Evolutionary conservation across 1,140 invertebrate species (phyloP), one percentile per base, ranked within the genome.

Genomic region (Drosophila prosaltans): DNA sequence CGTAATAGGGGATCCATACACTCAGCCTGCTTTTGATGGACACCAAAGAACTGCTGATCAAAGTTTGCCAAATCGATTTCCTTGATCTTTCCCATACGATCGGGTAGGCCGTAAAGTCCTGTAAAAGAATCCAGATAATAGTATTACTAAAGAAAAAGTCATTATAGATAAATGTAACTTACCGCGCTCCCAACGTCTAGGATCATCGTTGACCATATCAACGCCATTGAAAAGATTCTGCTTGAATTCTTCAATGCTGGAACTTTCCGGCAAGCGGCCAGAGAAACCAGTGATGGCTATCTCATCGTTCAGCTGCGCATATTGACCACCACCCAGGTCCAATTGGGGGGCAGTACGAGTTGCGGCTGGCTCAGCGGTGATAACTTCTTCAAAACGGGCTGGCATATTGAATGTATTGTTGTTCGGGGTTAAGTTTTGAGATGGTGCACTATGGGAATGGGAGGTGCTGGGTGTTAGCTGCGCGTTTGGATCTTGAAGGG

Each of bases 1-100:
- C 98, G 94, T 41, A 99, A 93, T 92, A 99, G 97, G 3, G 98
- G 98, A 92, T 99, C 98, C 98, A 99, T 99, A 41, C 95, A 94
- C 81, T 98, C 94, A 1, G 98, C 98, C 92, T 99, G 97, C 93
- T 98, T 98, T 1, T 96, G 95, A 91, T 98, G 97, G 5, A 99
- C 97, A 43, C 97, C 97, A 93, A 99, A 99, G 92, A 98, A 98
- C n/a, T 95, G 95, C 3, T 97, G 96, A 92, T 99, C 98, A 88
- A 99, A 99, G 79, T 95, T 95, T 40, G 94, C 92, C 41, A 99
- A 80, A 81, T 98, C 96, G 90, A 97, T 97, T 73, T 98, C 96
- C 92, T 98, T 98, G 0, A 99, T 85, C 93, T 98, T 98, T 55
- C 98, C 98, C 84, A 95, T 95, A 71, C 98, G 94, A 55, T 94